Base-by-base conservation (phyloP, 2,113 vertebrate genomes). In the Tragelaphus imberbis region DNA sequence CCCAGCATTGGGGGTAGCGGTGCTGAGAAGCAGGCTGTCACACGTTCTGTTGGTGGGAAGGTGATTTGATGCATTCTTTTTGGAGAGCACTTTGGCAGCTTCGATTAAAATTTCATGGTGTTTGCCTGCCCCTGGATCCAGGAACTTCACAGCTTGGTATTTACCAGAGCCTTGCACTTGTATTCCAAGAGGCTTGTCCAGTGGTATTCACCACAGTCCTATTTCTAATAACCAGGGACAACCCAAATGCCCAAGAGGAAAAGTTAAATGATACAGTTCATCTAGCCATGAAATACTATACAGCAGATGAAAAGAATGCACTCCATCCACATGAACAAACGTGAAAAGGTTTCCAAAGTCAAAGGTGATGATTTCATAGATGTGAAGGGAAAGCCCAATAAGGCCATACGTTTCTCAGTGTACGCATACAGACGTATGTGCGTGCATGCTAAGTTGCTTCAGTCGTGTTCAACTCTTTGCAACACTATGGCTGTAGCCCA, bases 81-180 rank as follows among this genome's bases (percentile, higher is more conserved):
- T 47, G 23, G 40, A 68, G 75, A 59, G 56, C 33, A 44, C 40
- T 53, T 47, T 55, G 53, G 80, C 55, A 14, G 80, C 19, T 33
- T 11, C 0, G 0, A 51, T 40, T 56, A 82, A 13, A 49, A 58
- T 30, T 36, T 30, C 40, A 36, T 10, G 13, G 28, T 40, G n/a
- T 0, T 0, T 33, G 12, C 0, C 0, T 33, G 16, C 21, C 59
- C 33, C 17, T 81, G 33, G 27, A 25, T 65, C 53, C 4, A 5
- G 30, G n/a, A 82, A 88, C 40, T 59, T 87, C 90, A 77, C 0
- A 0, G n/a, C 21, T 61, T 79, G 28, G 40, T 23, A 88, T 80
- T 82, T 63, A 33, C 49, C 86, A 63, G 84, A 85, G 59, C 86
- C 27, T 94, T 40, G 51, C 28, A 79, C n/a, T 88, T 68, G 71